These are phyloP conservation scores for Zoanthus sociatus DNA, from an alignment of 92 coral and sea anemone genomes.

Conservation along the genomic window DNA sequence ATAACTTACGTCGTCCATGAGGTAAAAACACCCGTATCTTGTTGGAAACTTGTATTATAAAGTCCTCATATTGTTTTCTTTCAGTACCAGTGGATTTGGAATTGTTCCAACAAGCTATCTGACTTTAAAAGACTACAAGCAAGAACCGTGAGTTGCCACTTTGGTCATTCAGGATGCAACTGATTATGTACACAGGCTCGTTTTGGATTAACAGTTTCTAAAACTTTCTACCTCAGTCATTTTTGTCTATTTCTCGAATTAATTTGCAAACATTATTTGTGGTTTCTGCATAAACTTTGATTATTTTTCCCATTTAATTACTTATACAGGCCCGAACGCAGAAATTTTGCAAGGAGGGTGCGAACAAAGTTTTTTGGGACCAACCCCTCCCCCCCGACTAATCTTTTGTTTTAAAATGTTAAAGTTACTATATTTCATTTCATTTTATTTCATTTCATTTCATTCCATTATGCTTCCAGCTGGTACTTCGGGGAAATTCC, in stretches of 20 bases:
- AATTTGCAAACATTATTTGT: too few species aligned
- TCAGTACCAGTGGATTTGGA: constrained; percentile 85
- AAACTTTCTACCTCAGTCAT: neutral
- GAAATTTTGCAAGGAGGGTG: too few species aligned
- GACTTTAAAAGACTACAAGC: constrained; percentile 54
- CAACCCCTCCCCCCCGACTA: too few species aligned
- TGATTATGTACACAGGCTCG: neutral
- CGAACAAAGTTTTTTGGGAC: too few species aligned
- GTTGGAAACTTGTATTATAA: neutral
- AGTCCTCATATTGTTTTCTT: neutral
- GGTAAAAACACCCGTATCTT: neutral
- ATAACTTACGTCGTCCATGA: neutral
- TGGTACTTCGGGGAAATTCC: constrained; percentile 87
- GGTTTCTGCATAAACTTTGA: too few species aligned
- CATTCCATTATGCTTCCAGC: constrained; percentile 18
- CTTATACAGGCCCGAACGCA: too few species aligned
- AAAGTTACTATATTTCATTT: neutral
- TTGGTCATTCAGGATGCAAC: neutral
- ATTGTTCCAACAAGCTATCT: constrained; percentile 72
- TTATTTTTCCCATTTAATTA: too few species aligned
- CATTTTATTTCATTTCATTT: too few species aligned
- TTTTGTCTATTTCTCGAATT: neutral
- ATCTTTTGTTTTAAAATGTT: too few species aligned
- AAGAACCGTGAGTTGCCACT: constrained; percentile 81
- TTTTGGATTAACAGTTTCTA: neutral